These are phyloP conservation scores for Oreochromis mossambicus DNA, from an alignment of 2,797 vertebrate genomes.

Conservation along the genomic window DNA sequence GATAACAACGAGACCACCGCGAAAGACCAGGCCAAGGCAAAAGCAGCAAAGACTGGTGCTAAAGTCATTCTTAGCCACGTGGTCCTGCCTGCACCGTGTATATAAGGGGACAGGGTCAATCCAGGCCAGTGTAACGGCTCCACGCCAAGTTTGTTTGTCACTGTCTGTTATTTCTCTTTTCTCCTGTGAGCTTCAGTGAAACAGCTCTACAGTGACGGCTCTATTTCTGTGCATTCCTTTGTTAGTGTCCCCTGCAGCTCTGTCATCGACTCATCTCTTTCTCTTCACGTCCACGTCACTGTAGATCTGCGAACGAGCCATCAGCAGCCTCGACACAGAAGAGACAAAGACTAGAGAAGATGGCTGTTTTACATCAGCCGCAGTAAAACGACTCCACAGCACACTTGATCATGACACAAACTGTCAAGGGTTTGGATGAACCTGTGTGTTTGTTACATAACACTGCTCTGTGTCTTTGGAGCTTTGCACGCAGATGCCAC, in stretches of 20 bases:
- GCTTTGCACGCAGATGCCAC: neutral
- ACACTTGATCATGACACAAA: neutral
- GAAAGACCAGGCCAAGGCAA: neutral
- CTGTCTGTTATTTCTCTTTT: neutral
- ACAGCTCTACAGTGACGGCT: neutral
- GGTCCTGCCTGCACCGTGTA: neutral
- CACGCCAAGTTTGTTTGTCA: neutral
- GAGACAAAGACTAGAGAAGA: neutral
- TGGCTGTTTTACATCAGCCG: neutral
- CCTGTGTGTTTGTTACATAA: neutral
- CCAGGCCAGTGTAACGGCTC: neutral
- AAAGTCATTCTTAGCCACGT: neutral
- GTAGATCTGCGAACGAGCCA: neutral
- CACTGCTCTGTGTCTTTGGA: neutral
- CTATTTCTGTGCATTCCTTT: neutral
- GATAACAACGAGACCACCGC: neutral
- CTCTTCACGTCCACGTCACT: neutral
- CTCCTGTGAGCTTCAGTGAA: neutral
- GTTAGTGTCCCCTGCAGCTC: neutral
- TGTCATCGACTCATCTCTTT: neutral
- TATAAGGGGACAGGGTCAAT: neutral
- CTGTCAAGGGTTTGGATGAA: neutral
- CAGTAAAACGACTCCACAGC: neutral
- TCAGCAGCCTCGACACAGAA: neutral
- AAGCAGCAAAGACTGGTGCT: neutral